Evolutionary conservation across 2,888 invertebrate species (phyloP), one percentile per base, ranked within the genome.

Genomic region (Volucella bombylans): DNA sequence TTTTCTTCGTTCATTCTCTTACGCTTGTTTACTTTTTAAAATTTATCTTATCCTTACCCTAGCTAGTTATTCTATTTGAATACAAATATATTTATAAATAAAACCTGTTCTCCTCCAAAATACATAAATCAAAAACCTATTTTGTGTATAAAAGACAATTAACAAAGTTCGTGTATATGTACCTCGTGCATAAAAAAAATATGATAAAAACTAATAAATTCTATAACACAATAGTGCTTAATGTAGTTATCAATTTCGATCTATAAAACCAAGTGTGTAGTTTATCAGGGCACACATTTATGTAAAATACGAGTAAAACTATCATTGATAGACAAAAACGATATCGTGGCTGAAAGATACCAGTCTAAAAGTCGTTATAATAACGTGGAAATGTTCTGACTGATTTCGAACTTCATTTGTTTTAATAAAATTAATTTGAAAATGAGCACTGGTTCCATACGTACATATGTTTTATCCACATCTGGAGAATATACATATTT

Each of bases 211-310:
- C 54, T 23, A 18, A 54, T 50, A 61, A 67, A 45, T 14, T 50
- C 41, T 68, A 8, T 31, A 74, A 83, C 83, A 83, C 83, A 83
- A 83, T 74, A 83, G 80, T 80, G 83, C 74, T 71, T 54, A n/a
- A n/a, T n/a, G 4, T 18, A 62, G n/a, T 49, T 54, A 45, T 54
- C 43, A 65, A 74, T 55, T 64, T 69, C 47, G 73, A 73, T 10
- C 31, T 31, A 31, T 31, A 6, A 31, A 31, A 31, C 31, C 31
- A 31, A 73, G 18, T 39, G 41, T 18, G 0, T 54, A 23, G 31
- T 31, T n/a, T 31, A 38, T 23, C 38, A 31, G 31, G 31, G 31
- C 31, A 6, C 31, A 31, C 31, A 31, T 31, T 31, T 31, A 31
- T 31, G 31, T 31, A 31, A 31, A 31, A 31, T 31, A 31, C 31